phyloP scores from a whole-genome alignment of 2,113 vertebrate genomes.

The Peromyscus californicus region DNA sequence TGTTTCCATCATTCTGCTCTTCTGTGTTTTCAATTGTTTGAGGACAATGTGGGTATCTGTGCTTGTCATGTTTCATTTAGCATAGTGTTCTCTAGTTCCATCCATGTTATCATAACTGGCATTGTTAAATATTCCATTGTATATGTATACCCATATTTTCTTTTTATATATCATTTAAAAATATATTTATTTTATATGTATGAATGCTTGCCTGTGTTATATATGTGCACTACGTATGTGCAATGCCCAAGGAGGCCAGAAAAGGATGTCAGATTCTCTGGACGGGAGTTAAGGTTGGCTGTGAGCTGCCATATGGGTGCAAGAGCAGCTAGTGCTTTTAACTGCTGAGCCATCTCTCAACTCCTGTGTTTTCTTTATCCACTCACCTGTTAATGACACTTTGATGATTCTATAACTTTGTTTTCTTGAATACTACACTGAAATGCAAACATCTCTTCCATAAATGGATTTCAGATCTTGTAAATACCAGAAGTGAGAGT shows the following conservation, averaged over 20 bases:
- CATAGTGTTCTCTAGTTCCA: not conserved
- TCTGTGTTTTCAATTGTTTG: not conserved
- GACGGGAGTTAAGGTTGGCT: not conserved
- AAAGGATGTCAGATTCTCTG: not conserved
- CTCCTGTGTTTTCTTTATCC: not conserved
- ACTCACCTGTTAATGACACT: not conserved
- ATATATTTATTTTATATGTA: not conserved
- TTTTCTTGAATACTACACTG: not conserved
- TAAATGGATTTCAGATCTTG: not conserved
- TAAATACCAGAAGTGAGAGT: not conserved
- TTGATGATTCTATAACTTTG: not conserved
- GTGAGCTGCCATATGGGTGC: not conserved
- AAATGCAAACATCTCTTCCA: not conserved
- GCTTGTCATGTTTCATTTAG: not conserved
- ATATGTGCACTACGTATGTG: not conserved
- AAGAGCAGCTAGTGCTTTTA: not conserved
- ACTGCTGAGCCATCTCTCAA: not conserved
- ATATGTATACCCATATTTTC: not conserved
- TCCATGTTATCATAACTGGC: not conserved
- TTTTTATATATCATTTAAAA: not conserved
- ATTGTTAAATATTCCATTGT: not conserved
- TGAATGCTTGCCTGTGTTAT: not conserved
- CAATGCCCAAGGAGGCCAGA: not conserved
- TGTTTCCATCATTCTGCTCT: not conserved
- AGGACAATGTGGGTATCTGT: not conserved